Evolutionary conservation across 2,797 vertebrate species (phyloP), one percentile per base, ranked within the genome.

Genomic region (Melanogrammus aeglefinus): DNA sequence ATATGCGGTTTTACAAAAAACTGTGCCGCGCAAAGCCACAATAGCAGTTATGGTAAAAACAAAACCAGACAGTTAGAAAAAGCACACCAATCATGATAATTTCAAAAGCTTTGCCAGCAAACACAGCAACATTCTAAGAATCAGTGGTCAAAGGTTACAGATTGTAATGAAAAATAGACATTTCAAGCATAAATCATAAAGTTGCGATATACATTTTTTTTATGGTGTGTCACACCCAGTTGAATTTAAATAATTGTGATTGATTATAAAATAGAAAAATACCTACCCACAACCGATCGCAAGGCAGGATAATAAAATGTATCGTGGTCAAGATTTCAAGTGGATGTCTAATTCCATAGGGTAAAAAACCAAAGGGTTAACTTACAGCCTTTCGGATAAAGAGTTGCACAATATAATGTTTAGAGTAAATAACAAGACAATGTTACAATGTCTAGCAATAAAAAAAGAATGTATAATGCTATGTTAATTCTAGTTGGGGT

Each of bases 11-110:
- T 94, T 88, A 93, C 83, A 90, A 94, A 93, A 93, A n/a, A n/a
- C n/a, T n/a, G 94, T 95, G 93, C 93, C 94, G 93, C 92, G 92
- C 87, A 91, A 91, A 90, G 80, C 91, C 88, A 87, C n/a, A 88
- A 82, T 74, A 66, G 84, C 87, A 92, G 86, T 85, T 84, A 89
- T 79, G 80, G 78, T 86, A 87, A 92, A n/a, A 88, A 91, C 3
- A 88, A 94, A 92, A 94, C 86, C 90, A 91, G 79, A 93, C 79
- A 84, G 39, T 95, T 91, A 93, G 86, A 86, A 87, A 92, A 80
- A 86, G 77, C 80, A 75, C 70, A 76, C 80, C 77, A 77, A 75
- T 38, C 75, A 77, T 83, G 33, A 82, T 75, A 80, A 79, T 74
- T 76, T 78, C 70, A 87, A 82, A 75, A 83, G n/a, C 72, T 39